Base-by-base conservation (phyloP, 1,140 invertebrate genomes). In the Tetramorium parvispinum region DNA sequence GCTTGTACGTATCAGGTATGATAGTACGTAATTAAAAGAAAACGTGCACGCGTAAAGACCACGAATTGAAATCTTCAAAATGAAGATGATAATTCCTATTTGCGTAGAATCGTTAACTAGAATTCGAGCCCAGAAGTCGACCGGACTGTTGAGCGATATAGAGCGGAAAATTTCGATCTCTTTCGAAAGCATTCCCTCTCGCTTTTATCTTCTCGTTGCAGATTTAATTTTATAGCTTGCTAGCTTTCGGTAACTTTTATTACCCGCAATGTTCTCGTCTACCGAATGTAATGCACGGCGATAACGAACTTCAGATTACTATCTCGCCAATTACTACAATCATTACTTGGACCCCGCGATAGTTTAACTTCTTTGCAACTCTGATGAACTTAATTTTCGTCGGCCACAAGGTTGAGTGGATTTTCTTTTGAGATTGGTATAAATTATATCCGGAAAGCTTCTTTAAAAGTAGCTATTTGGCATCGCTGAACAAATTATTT, bases 221-320 rank as follows among this genome's bases (percentile, higher is more conserved):
- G 43, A 49, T 75, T 75, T 75, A 83, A 83, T 83, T 83, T 83
- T 83, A 83, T 83, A 59, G 68, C 68, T 59, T 75, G 32, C 53
- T 49, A 73, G 79, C 68, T 83, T 83, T 83, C 40, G 18, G 79
- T 61, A 83, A 83, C 79, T 83, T 83, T 75, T 73, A 83, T 75
- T 59, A 59, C 40, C 27, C 27, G 68, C 79, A 83, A 83, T 59
- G 32, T 18, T 57, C 37, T 32, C 51, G 51, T 57, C 37, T 46
- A 61, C 24, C 68, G 79, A 61, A 57, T 75, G 53, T 75, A 83
- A 83, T 61, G 79, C 79, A 83, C 79, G 53, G 37, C 68, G 79
- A 83, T 83, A 83, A 83, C 55, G 68, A 83, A 83, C 79, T 83
- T 83, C 68, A 83, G 79, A 83, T 83, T 59, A 55, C 53, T 83